Evolutionary conservation across 2,113 vertebrate genomes (phyloP).

Genomic region (Delphinus delphis): DNA sequence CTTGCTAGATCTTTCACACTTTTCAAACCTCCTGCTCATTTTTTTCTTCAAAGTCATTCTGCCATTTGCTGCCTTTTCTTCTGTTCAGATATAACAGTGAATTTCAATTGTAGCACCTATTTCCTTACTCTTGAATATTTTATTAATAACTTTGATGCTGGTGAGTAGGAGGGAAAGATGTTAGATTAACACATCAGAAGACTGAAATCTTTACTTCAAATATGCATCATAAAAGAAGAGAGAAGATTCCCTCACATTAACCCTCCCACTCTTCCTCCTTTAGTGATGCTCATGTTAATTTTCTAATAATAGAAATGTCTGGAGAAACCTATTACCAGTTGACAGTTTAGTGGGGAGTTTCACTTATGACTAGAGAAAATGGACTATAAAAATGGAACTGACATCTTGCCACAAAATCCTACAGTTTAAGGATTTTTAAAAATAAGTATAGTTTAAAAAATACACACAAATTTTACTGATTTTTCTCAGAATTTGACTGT

Average conservation of each 20-base stretch:
- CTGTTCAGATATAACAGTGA: background rate
- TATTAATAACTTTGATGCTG: background rate
- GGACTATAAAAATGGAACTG: background rate
- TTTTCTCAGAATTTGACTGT: background rate
- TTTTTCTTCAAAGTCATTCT: background rate
- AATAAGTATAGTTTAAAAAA: background rate
- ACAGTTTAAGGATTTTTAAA: background rate
- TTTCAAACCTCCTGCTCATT: background rate
- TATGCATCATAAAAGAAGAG: background rate
- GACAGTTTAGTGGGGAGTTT: background rate
- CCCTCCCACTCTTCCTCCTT: background rate
- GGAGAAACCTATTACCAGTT: background rate
- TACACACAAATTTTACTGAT: background rate
- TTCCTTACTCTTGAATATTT: background rate
- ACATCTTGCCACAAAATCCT: background rate
- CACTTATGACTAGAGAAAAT: background rate
- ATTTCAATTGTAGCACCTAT: background rate
- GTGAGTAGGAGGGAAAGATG: conserved; percentile 32
- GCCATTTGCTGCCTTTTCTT: background rate
- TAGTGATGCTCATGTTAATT: background rate
- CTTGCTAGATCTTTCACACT: background rate
- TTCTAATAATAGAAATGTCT: background rate
- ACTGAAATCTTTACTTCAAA: background rate
- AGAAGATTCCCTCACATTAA: background rate
- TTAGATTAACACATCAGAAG: conserved; percentile 20